phyloP scores from a whole-genome alignment of 1,140 invertebrate species.

The Drepana arcuata region DNA sequence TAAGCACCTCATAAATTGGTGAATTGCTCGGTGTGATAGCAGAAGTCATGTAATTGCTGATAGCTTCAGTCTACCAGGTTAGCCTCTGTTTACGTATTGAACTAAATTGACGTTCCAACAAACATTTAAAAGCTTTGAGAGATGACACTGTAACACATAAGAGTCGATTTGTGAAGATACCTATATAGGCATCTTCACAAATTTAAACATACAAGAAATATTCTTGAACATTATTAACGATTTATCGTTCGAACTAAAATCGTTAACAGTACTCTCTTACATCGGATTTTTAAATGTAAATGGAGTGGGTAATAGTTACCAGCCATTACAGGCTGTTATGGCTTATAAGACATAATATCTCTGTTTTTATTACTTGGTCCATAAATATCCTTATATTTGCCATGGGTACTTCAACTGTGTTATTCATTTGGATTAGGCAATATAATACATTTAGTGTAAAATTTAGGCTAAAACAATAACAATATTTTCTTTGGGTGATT shows the following conservation, averaged over 20 bases:
- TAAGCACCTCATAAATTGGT: too few species aligned
- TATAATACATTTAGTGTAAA: too few species aligned
- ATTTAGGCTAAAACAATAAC: too few species aligned
- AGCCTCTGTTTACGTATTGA: slow-evolving; percentile 10
- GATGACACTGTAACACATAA: slow-evolving; percentile 8
- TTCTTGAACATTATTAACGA: slow-evolving; percentile 9
- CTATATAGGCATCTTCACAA: too few species aligned
- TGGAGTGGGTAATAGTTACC: slow-evolving; percentile 9
- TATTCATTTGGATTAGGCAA: too few species aligned
- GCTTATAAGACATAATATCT: slow-evolving; percentile 4
- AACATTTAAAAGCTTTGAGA: slow-evolving; percentile 10
- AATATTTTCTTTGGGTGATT: too few species aligned
- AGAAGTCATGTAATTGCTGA: slow-evolving; percentile 1
- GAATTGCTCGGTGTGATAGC: too few species aligned
- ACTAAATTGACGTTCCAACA: not conserved
- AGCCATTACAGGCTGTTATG: slow-evolving; percentile 7
- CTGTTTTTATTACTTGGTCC: too few species aligned
- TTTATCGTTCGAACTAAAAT: slow-evolving; percentile 10
- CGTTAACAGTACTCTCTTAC: slow-evolving; percentile 2
- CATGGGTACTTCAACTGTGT: too few species aligned
- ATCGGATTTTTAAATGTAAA: slow-evolving; percentile 10
- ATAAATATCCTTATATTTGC: too few species aligned
- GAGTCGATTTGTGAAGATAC: too few species aligned
- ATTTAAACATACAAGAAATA: too few species aligned
- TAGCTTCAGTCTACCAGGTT: slow-evolving; percentile 9